phyloP scores from a whole-genome alignment of 1,140 invertebrate species.

The Penaeus indicus region DNA sequence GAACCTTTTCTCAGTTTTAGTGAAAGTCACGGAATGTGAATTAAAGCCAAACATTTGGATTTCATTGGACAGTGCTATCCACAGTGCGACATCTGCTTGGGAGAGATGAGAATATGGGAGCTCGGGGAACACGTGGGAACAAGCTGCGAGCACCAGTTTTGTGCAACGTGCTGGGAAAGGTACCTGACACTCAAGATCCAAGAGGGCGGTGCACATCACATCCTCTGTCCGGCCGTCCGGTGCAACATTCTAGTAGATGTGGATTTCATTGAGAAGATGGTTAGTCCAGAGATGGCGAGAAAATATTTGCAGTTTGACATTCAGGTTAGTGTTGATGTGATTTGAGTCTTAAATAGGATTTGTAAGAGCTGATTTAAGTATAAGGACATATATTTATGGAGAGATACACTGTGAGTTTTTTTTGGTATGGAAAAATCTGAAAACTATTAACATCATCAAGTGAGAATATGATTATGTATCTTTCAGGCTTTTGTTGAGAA shows the following conservation, averaged over 20 bases:
- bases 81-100: slow-evolving; percentile 79
- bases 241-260: slow-evolving; percentile 79
- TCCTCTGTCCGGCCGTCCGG: slow-evolving; percentile 78
- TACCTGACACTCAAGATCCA: slow-evolving; percentile 80
- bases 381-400: no score
- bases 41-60: no score
- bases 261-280: slow-evolving; percentile 79
- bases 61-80: slow-evolving; percentile 43
- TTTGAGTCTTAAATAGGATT: no score
- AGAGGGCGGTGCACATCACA: slow-evolving; percentile 79
- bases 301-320: slow-evolving; percentile 82
- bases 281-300: slow-evolving; percentile 78
- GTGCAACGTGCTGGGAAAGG: slow-evolving; percentile 78
- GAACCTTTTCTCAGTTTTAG: no score
- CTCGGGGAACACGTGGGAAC: slow-evolving; percentile 71
- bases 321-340: slow-evolving; percentile 72
- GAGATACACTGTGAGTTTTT: background rate
- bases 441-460: background rate
- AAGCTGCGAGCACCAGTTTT: slow-evolving; percentile 79
- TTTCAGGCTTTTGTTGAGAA: slow-evolving; percentile 81
- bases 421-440: no score
- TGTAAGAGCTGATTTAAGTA: background rate
- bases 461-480: background rate
- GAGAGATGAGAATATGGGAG: slow-evolving; percentile 67
- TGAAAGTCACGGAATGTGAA: no score